These are phyloP conservation scores for Thymelicus acteon DNA, from an alignment of 2,888 invertebrate species.

Conservation along the genomic window DNA sequence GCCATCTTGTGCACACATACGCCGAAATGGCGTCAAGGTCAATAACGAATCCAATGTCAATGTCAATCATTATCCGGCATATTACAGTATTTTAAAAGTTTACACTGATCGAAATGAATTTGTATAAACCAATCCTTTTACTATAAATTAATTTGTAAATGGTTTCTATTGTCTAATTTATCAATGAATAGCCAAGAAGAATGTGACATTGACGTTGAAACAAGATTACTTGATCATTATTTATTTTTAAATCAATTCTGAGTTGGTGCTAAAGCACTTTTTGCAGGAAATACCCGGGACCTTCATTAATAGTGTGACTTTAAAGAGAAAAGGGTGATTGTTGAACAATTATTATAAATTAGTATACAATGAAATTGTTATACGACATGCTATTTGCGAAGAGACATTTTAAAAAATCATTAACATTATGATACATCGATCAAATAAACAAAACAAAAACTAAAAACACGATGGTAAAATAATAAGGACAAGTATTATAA, in stretches of 20 bases:
- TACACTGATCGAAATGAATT: background rate
- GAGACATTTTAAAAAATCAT: conserved; percentile 27
- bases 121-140: background rate
- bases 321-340: conserved; percentile 54
- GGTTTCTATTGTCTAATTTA: conserved; percentile 6
- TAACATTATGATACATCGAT: conserved; percentile 64
- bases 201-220: conserved; percentile 70
- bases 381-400: conserved; percentile 34
- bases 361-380: conserved; percentile 46
- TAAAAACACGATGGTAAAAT: conserved; percentile 58
- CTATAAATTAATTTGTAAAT: conserved; percentile 10
- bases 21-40: conserved; percentile 83
- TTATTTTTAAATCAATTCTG: conserved; percentile 12
- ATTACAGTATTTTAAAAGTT: background rate
- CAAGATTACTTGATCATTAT: conserved; percentile 42
- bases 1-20: conserved; percentile 94
- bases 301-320: conserved; percentile 57
- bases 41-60: conserved; percentile 89
- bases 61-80: conserved; percentile 73
- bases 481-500: conserved; percentile 49
- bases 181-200: conserved; percentile 40
- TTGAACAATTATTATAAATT: conserved; percentile 60
- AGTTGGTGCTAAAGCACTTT: conserved; percentile 46
- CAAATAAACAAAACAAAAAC: conserved; percentile 58
- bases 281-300: conserved; percentile 65